phyloP scores from a whole-genome alignment of 2,888 invertebrate genomes.

The Acanthosoma haemorrhoidale region DNA sequence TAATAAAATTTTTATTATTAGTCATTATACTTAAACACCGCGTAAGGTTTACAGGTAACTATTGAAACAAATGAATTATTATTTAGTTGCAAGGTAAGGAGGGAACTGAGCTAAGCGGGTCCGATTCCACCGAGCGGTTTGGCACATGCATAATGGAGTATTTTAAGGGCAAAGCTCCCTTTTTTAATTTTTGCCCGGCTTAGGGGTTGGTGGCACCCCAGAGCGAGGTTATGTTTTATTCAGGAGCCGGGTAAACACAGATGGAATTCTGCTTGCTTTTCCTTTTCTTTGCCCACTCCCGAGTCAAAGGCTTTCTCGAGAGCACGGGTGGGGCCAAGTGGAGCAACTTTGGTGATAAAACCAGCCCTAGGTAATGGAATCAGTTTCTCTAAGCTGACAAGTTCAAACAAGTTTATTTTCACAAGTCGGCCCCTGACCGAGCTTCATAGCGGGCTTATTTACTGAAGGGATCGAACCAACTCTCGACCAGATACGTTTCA shows the following conservation, averaged over 20 bases:
- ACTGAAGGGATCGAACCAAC: no score
- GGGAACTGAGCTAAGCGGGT: no score
- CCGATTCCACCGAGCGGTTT: background rate
- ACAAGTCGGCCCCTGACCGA: background rate
- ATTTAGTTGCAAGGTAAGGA: no score
- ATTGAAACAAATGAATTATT: no score
- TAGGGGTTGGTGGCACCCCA: no score
- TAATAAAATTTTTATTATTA: no score
- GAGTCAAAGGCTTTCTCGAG: background rate
- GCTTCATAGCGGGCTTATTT: no score
- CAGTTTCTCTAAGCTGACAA: background rate
- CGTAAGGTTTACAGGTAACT: no score
- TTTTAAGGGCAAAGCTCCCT: background rate
- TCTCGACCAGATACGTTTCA: no score
- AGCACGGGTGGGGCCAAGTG: background rate
- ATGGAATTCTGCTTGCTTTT: background rate
- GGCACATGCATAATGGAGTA: background rate
- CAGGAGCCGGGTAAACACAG: background rate
- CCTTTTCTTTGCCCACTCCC: background rate
- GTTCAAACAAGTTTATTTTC: conserved; percentile 2
- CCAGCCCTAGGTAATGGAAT: background rate
- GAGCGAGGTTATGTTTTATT: conserved; percentile 1
- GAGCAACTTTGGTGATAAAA: no score
- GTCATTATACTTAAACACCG: no score
- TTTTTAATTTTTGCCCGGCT: background rate